Percentiles rank a stretch among this genome's conserved stretches.
Evolutionary conservation across 2,113 vertebrate genomes (phyloP).

Genomic region (Gobiocypris rarus): DNA sequence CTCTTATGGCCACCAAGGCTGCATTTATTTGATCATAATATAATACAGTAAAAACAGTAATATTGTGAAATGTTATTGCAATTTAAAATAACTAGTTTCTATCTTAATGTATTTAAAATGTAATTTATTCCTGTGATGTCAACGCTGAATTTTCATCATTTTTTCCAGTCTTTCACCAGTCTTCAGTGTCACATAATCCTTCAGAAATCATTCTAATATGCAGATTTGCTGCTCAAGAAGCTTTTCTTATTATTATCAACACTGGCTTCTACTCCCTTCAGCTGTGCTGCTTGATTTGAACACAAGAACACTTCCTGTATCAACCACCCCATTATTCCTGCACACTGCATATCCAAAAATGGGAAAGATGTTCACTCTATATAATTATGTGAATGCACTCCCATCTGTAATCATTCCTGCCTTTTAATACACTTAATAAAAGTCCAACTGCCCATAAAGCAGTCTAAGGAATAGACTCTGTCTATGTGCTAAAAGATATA

Average conservation of each 20-base stretch:
- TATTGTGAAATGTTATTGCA: too few species aligned
- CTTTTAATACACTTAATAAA: constrained; percentile 33
- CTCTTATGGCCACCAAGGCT: too few species aligned
- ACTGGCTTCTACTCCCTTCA: not conserved
- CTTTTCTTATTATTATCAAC: not conserved
- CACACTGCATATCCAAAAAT: not conserved
- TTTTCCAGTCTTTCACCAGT: not conserved
- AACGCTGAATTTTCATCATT: not conserved
- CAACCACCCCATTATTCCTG: not conserved
- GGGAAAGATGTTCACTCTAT: not conserved
- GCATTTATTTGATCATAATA: too few species aligned
- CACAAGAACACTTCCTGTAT: too few species aligned
- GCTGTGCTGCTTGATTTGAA: too few species aligned
- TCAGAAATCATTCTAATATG: not conserved
- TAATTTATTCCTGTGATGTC: not conserved
- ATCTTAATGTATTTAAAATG: too few species aligned
- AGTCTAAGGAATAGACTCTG: not conserved
- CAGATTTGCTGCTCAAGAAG: not conserved
- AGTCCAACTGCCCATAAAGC: not conserved
- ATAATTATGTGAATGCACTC: constrained; percentile 2
- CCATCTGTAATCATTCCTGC: constrained; percentile 3
- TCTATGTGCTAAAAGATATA: constrained; percentile 4
- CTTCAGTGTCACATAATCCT: not conserved
- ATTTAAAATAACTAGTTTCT: too few species aligned
- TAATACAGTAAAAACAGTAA: too few species aligned